Percentiles rank a stretch among this genome's conserved stretches.
phyloP scores from a whole-genome alignment of 1,140 invertebrate species.

The Zophobas morio region DNA sequence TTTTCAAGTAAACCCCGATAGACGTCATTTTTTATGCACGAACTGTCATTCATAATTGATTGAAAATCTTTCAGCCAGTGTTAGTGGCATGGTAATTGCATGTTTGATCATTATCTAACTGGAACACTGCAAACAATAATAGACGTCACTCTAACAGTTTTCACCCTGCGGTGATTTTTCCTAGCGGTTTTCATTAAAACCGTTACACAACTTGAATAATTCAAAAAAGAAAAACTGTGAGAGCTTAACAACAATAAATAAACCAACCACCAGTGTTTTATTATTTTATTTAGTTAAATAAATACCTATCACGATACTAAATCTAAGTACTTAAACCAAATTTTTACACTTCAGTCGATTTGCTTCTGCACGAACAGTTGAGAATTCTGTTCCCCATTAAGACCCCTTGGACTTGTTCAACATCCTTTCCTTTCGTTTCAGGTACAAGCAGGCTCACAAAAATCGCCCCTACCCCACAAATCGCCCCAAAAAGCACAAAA shows the following conservation, averaged over 20 bases:
- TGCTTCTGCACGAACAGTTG: conserved; percentile 5
- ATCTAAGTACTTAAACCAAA: background rate
- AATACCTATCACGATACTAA: background rate
- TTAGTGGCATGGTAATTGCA: conserved; percentile 4
- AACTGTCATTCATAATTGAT: conserved; percentile 8
- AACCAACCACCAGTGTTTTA: too few species aligned
- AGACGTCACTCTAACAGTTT: background rate
- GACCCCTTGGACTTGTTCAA: conserved; percentile 71
- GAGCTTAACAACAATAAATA: too few species aligned
- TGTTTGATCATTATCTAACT: conserved; percentile 8
- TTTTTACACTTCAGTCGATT: background rate
- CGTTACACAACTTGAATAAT: background rate
- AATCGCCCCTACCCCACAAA: conserved; percentile 70
- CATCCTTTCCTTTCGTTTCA: conserved; percentile 73
- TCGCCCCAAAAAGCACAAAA: conserved; percentile 71
- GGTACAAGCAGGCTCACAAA: conserved; percentile 72
- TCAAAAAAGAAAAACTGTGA: too few species aligned
- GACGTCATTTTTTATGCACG: background rate
- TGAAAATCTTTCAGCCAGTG: background rate
- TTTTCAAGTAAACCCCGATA: background rate
- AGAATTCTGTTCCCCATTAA: conserved; percentile 66
- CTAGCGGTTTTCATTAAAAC: background rate
- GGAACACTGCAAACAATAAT: conserved; percentile 11
- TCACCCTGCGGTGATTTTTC: too few species aligned
- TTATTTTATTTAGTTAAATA: background rate